Percentiles rank a stretch among this genome's conserved stretches.
phyloP scores from a whole-genome alignment of 23 tunicate species.

The Oikopleura albicans region DNA sequence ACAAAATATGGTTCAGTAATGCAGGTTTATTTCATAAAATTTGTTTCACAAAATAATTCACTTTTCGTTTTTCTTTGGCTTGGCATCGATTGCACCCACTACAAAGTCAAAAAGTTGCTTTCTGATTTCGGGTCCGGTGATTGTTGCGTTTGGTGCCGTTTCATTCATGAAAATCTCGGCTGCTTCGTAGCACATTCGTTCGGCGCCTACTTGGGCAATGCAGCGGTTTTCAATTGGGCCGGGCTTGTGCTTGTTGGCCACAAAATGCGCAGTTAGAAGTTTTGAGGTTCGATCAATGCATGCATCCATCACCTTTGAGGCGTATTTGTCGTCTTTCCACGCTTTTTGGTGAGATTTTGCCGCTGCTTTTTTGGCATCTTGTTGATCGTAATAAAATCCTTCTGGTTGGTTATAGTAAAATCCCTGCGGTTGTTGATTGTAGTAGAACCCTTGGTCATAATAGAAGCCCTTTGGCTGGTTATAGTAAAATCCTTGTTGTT shows the following conservation, averaged over 20 bases:
- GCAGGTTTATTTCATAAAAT: too few species aligned
- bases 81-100: too few species aligned
- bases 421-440: not conserved
- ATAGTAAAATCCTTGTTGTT: too few species aligned
- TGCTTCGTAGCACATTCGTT: not conserved
- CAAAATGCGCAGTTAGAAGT: not conserved
- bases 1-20: too few species aligned
- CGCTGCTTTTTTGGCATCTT: not conserved
- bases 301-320: not conserved
- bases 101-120: too few species aligned
- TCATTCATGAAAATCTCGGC: not conserved
- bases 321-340: too few species aligned
- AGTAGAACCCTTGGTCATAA: not conserved
- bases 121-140: not conserved
- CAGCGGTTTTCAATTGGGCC: not conserved
- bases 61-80: too few species aligned
- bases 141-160: not conserved
- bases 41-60: too few species aligned
- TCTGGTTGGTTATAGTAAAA: too few species aligned
- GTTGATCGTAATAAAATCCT: not conserved
- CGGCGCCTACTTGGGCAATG: not conserved
- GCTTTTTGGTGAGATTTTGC: too few species aligned
- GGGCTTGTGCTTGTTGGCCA: not conserved
- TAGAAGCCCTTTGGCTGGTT: too few species aligned
- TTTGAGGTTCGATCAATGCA: not conserved